Base-by-base conservation (phyloP, 2,113 vertebrate genomes). In the Channa maculata region DNA sequence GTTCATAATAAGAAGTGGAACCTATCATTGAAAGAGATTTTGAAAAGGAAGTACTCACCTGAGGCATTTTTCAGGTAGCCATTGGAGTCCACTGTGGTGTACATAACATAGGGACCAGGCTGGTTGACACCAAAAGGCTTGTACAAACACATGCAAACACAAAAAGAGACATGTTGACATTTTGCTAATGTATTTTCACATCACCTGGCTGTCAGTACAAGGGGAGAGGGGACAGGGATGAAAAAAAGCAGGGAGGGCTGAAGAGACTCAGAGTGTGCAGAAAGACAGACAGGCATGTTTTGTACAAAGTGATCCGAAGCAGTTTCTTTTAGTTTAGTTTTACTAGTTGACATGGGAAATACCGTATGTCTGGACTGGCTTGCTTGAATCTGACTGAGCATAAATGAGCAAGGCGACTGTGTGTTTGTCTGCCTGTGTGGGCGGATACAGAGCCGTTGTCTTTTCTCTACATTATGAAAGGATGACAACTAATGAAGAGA, bases 81-180 rank as follows among this genome's bases (percentile, higher is more conserved):
- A 15, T 97, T 99, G 52, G 97, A 96, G 88, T 99, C 97, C 65
- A 96, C 94, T 0, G 98, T 96, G 51, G 95, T 99, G 87, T 99
- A 99, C 96, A 94, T 98, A 91, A 99, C 96, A 66, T 99, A 99
- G 11, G 98, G 97, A 52, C 98, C 98, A 6, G 98, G 98, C 75
- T 99, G 98, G 82, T 99, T 99, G 38, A 99, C 98, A 77, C 98
- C 98, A 34, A 98, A 98, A 46, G 97, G 97, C 97, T 99, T 8
- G 84, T 24, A 82, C 36, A 79, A 15, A 83, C 49, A 88, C n/a
- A 82, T 1, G 34, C 6, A 75, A 44, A 65, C 5, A 76, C 36
- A 74, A 53, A 59, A 48, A n/a, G 36, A 65, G 13, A 46, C 6
- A 58, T 45, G 57, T 54, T 65, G 2, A 69, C 51, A 70, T 45